Evolutionary conservation across 2,888 invertebrate genomes (phyloP).

Genomic region (Caenorhabditis panamensis): DNA sequence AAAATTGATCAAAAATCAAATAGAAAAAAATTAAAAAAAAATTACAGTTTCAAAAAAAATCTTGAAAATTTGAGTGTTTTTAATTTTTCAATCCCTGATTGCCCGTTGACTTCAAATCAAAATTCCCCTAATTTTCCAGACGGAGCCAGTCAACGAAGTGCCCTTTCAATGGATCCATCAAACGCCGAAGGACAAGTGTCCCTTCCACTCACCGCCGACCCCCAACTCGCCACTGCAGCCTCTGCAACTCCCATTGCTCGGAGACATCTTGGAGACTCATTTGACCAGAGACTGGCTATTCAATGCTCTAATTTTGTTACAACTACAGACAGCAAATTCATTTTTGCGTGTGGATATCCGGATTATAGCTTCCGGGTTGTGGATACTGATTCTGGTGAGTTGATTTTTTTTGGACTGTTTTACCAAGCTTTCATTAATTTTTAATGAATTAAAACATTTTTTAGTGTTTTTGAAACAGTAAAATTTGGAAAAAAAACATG

Average conservation of each 20-base stretch:
- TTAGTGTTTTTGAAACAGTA: too few relatives aligned
- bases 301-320: constrained; percentile 96
- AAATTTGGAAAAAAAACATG: too few relatives aligned
- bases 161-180: constrained; percentile 57
- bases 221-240: constrained; percentile 87
- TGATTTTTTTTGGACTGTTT: too few relatives aligned
- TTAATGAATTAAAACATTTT: not conserved
- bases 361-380: constrained; percentile 99
- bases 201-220: constrained; percentile 94
- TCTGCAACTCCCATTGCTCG: constrained; percentile 84
- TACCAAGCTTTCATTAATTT: too few relatives aligned
- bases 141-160: constrained; percentile 56
- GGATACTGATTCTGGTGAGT: constrained; percentile 92
- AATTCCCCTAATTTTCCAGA: too few relatives aligned
- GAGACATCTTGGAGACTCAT: constrained; percentile 96
- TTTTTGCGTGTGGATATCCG: constrained; percentile 99
- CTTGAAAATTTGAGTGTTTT: too few relatives aligned
- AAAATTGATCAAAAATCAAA: too few relatives aligned
- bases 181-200: constrained; percentile 84
- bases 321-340: constrained; percentile 93
- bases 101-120: too few relatives aligned
- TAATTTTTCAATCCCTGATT: too few relatives aligned
- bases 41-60: too few relatives aligned
- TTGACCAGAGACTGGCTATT: constrained; percentile 95
- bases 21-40: too few relatives aligned